A percentile compares a stretch with the other conserved stretches of the same genome.
Conservation (phyloP, 1,140 invertebrate genomes). For the Saccostrea echinata region DNA sequence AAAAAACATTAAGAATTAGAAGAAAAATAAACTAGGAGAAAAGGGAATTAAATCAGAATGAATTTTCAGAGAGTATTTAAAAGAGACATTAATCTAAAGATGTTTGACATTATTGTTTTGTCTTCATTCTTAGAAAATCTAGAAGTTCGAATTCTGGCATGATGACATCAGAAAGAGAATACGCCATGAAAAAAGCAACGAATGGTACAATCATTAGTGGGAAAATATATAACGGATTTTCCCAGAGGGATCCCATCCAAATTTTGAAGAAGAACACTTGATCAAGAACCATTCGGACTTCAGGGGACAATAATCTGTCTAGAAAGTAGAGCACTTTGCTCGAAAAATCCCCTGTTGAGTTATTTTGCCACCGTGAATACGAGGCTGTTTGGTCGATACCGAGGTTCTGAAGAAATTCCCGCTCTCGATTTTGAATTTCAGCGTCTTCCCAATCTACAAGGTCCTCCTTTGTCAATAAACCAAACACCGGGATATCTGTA, state of each 20-base stretch:
- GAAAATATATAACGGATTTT: slow-evolving; percentile 22
- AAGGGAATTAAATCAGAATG: no score
- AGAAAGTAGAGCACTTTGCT: slow-evolving; percentile 46
- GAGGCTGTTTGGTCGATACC: slow-evolving; percentile 48
- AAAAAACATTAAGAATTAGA: no score
- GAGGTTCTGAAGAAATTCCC: slow-evolving; percentile 54
- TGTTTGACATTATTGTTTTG: background rate
- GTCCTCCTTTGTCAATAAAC: slow-evolving; percentile 52
- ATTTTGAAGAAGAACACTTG: slow-evolving; percentile 19
- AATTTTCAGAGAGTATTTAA: background rate
- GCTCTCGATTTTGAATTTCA: slow-evolving; percentile 49
- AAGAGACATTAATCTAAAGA: background rate
- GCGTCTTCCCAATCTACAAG: slow-evolving; percentile 46
- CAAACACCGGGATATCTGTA: slow-evolving; percentile 51
- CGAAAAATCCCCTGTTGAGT: slow-evolving; percentile 46
- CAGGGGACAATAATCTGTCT: slow-evolving; percentile 49
- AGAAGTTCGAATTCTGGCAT: background rate
- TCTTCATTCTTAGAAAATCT: background rate
- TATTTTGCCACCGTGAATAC: slow-evolving; percentile 54
- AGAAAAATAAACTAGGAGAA: no score
- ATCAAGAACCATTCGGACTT: slow-evolving; percentile 51
- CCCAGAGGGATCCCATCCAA: slow-evolving; percentile 22
- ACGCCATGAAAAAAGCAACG: background rate
- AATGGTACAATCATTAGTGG: background rate
- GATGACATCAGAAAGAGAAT: background rate